phyloP scores from a whole-genome alignment of 2,888 invertebrate species.

The Salticus scenicus region DNA sequence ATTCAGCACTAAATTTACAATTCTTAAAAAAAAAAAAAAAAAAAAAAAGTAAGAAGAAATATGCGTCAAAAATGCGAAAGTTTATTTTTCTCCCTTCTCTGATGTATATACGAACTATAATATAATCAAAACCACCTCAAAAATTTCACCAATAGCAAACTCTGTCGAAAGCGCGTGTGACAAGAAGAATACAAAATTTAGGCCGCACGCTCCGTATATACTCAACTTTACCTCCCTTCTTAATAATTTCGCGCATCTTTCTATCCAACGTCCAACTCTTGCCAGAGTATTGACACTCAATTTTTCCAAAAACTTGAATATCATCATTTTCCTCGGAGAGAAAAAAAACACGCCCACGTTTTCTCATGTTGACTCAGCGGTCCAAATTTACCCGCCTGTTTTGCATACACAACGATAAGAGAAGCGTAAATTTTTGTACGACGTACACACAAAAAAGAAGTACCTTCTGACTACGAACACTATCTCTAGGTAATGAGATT shows the following conservation, averaged over 20 bases:
- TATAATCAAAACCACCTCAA: neutral
- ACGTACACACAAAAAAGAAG: constrained; percentile 28
- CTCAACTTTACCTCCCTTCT: neutral
- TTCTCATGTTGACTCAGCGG: constrained; percentile 58
- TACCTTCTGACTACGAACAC: constrained; percentile 41
- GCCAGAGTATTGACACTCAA: constrained; percentile 54
- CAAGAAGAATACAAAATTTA: neutral
- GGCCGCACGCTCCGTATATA: neutral
- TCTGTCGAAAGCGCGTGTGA: neutral
- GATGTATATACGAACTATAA: neutral
- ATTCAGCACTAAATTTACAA: no score
- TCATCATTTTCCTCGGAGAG: constrained; percentile 48
- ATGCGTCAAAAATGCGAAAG: no score
- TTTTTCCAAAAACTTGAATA: constrained; percentile 57
- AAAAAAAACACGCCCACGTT: constrained; percentile 15
- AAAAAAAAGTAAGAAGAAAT: no score
- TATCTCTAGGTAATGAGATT: constrained; percentile 53
- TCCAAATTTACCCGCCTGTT: constrained; percentile 39
- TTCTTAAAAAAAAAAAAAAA: no score
- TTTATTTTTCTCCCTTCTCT: no score
- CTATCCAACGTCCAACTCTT: neutral
- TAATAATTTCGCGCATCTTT: neutral
- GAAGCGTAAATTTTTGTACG: constrained; percentile 37
- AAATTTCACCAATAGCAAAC: neutral
- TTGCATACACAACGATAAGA: constrained; percentile 64